Base-by-base conservation (phyloP, 1,140 invertebrate genomes). In the Odontomachus brunneus region DNA sequence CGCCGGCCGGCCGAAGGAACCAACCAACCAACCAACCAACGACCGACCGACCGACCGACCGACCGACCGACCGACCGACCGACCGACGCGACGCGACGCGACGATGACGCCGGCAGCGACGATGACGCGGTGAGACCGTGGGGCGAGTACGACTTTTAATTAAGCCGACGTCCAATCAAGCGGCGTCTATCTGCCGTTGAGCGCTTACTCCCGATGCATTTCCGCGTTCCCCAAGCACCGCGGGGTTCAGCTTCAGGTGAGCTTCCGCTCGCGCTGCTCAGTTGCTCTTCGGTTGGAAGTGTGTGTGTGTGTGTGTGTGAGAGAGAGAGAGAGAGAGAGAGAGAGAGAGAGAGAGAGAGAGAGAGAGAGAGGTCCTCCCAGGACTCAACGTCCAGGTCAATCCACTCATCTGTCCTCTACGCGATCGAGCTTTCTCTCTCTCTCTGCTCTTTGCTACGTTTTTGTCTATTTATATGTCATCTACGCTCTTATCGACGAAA, bases 141-240 rank as follows among this genome's bases (percentile, higher is more conserved):
- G 71, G 81, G 81, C 88, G 75, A 83, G 72, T 67, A 63, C 65
- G 55, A 88, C 60, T 88, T 89, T 90, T 90, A 89, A 89, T 90
- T 89, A 88, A 89, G 26, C 66, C n/a, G 49, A 78, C 69, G 78
- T 86, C 81, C 78, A 83, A 90, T 90, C 89, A 89, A 83, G 63
- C 26, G 57, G n/a, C 57, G 49, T 55, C 63, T 69, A 80, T 81
- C 53, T 80, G 75, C 74, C 82, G 85, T 88, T 71, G 73, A 83
- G 55, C 69, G 22, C 44, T 74, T 51, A 72, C 57, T 87, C 38
- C 33, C 72, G 44, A 12, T 69, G 76, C 60, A 66, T 89, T 89
- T 89, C 85, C 89, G 87, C 83, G 88, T 89, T 89, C 87, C 19
- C 72, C 17, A 24, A 44, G 38, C 76, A 59, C 51, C 53, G 44